These are phyloP conservation scores for Acanthochromis polyacanthus DNA, from an alignment of 2,113 vertebrate genomes.

Conservation along the genomic window DNA sequence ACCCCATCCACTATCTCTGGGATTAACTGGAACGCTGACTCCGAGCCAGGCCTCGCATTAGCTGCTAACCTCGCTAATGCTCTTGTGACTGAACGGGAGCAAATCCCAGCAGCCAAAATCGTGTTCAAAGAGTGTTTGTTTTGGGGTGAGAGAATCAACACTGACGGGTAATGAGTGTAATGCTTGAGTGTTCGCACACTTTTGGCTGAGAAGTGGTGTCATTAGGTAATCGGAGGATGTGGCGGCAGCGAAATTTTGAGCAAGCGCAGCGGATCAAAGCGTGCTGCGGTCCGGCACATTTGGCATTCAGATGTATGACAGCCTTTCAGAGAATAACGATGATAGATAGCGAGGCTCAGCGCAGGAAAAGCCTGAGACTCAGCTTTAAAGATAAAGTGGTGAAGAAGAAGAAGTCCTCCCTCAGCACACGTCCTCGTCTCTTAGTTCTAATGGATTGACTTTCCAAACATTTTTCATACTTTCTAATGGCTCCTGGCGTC, in stretches of 20 bases:
- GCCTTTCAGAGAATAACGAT: constrained; percentile 41
- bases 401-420: constrained; percentile 5
- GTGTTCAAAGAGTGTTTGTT: background rate
- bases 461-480: constrained; percentile 4
- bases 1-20: background rate
- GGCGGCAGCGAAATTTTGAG: constrained; percentile 1
- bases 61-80: too few species aligned
- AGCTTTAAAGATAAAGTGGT: constrained; percentile 33
- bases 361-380: constrained; percentile 26
- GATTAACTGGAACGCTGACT: background rate
- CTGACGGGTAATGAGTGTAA: background rate
- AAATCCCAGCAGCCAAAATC: too few species aligned
- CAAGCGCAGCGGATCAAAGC: constrained; percentile 9
- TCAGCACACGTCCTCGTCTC: constrained; percentile 5
- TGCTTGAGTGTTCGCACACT: too few species aligned
- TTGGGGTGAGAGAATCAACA: background rate
- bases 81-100: too few species aligned
- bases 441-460: background rate
- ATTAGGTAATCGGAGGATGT: background rate
- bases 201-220: background rate
- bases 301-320: constrained; percentile 36
- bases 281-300: background rate
- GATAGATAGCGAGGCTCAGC: constrained; percentile 11
- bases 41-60: background rate
- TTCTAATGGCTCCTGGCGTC: constrained; percentile 26